These are phyloP conservation scores for Pimpla rufipes DNA, from an alignment of 2,888 invertebrate genomes.

Conservation along the genomic window DNA sequence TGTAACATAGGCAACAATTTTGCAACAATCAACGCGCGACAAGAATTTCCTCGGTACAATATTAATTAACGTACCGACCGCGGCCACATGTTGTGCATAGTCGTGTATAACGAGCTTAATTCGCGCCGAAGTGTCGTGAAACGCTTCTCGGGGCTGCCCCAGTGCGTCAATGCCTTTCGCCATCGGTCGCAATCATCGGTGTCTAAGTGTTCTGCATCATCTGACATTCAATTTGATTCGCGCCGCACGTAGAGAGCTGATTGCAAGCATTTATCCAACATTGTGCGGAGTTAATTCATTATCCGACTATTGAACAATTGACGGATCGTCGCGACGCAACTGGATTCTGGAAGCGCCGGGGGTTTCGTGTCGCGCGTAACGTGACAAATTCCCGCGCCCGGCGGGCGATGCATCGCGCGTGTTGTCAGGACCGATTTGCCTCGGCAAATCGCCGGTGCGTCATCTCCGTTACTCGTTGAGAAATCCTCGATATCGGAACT, in stretches of 20 bases:
- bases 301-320: neutral
- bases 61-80: constrained; percentile 42
- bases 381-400: no score
- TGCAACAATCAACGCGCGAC: constrained; percentile 22
- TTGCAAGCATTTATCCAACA: neutral
- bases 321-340: neutral
- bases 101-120: constrained; percentile 26
- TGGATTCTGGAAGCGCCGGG: neutral
- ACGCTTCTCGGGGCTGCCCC: constrained; percentile 45
- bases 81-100: neutral
- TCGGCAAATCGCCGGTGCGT: no score
- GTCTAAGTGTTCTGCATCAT: neutral
- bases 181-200: neutral
- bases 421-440: no score
- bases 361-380: no score
- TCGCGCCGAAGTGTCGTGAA: constrained; percentile 24
- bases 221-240: neutral
- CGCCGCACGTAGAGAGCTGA: neutral
- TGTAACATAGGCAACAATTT: neutral
- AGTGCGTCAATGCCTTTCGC: constrained; percentile 50
- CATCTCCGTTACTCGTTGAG: no score
- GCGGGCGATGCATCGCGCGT: no score
- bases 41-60: constrained; percentile 41
- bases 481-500: no score
- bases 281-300: neutral